Conservation (phyloP, 2,888 invertebrate species). For the Limnephilus lunatus region DNA sequence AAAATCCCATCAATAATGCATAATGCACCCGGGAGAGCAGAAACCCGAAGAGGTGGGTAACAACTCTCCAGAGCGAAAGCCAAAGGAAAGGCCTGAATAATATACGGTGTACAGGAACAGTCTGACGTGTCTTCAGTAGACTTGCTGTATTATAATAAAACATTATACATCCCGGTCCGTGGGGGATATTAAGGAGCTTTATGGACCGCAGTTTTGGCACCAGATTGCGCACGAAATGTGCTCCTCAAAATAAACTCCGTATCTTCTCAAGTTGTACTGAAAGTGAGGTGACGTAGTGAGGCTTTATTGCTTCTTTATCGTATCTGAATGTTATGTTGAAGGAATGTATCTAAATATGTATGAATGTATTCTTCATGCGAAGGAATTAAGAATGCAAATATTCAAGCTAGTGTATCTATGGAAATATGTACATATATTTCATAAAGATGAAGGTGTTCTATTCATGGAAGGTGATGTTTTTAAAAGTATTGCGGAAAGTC, state of each 20-base stretch:
- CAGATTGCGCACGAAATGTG: constrained; percentile 17
- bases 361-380: background rate
- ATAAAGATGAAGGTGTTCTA: too few species aligned
- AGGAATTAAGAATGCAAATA: too few species aligned
- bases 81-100: background rate
- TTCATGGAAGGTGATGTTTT: too few species aligned
- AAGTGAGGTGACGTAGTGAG: background rate
- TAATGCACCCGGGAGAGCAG: constrained; percentile 18
- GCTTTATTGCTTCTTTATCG: background rate
- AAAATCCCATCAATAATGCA: constrained; percentile 28
- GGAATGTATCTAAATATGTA: background rate
- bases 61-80: constrained; percentile 1
- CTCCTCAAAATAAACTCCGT: background rate
- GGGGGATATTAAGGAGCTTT: background rate
- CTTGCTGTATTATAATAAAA: background rate
- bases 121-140: background rate
- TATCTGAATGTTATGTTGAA: background rate
- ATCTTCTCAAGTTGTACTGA: background rate
- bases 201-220: constrained; percentile 19
- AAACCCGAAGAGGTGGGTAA: constrained; percentile 5
- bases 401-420: too few species aligned
- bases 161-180: background rate
- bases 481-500: too few species aligned
- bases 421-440: too few species aligned
- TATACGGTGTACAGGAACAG: background rate